phyloP scores from a whole-genome alignment of 1,140 invertebrate species.

The Paracyclopina nana region DNA sequence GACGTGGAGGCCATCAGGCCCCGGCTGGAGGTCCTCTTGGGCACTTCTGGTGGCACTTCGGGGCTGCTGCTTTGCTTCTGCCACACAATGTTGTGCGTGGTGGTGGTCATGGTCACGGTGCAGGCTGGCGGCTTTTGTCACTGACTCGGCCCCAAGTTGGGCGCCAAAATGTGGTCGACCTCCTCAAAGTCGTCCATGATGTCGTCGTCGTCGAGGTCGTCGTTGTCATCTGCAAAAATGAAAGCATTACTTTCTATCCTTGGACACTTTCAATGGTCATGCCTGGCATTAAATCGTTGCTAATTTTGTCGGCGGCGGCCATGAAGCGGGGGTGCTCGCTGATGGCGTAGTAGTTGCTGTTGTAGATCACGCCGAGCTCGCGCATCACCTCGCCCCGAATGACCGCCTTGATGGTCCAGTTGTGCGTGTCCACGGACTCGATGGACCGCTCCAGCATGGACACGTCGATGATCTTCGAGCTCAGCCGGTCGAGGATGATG shows the following conservation, averaged over 20 bases:
- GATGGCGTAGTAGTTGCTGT: constrained; percentile 83
- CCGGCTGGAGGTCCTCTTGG: not conserved
- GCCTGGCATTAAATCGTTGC: no score
- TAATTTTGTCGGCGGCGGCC: no score
- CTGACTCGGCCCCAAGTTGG: not conserved
- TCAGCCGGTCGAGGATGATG: constrained; percentile 71
- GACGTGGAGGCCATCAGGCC: not conserved
- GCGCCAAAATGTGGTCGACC: no score
- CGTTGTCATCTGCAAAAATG: not conserved
- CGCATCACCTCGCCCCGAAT: constrained; percentile 67
- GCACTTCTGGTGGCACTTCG: not conserved
- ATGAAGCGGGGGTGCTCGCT: constrained; percentile 70
- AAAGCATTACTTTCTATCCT: not conserved
- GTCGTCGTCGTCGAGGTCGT: not conserved
- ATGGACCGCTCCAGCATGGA: constrained; percentile 69
- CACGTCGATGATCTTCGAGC: constrained; percentile 77
- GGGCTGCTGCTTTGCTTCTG: not conserved
- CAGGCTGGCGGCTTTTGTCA: constrained; percentile 1
- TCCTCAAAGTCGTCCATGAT: not conserved
- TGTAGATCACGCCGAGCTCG: constrained; percentile 79
- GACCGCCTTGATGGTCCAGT: constrained; percentile 81
- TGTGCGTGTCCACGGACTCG: constrained; percentile 74
- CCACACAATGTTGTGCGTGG: not conserved
- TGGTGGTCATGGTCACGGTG: not conserved
- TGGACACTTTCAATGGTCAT: not conserved